Percentiles rank a stretch among this genome's conserved stretches.
phyloP scores from a whole-genome alignment of 64 coral and sea anemone species.

The Platygyra sinensis region DNA sequence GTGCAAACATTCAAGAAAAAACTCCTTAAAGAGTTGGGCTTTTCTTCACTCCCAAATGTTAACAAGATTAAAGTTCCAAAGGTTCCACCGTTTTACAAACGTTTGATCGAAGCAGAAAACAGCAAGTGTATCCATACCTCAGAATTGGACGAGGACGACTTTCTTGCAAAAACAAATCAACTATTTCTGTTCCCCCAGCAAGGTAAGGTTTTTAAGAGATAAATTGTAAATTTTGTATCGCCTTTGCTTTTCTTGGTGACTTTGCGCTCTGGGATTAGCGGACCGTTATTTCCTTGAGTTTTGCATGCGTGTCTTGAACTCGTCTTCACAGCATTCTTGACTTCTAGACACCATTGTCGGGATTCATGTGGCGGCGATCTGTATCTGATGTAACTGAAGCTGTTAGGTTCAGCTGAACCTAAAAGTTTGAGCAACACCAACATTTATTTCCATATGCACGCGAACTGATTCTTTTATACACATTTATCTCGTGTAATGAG shows the following conservation, averaged over 20 bases:
- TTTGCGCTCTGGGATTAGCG: too few relatives aligned
- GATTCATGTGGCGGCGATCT: background rate
- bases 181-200: constrained; percentile 16
- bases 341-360: constrained; percentile 15
- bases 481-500: background rate
- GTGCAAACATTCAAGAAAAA: constrained; percentile 25
- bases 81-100: constrained; percentile 8
- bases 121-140: background rate
- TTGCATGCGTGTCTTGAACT: background rate
- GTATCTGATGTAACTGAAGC: too few relatives aligned
- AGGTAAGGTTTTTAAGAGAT: background rate
- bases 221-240: background rate
- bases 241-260: too few relatives aligned
- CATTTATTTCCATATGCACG: background rate
- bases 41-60: background rate
- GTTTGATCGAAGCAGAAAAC: constrained; percentile 5
- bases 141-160: background rate
- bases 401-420: too few relatives aligned
- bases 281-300: too few relatives aligned
- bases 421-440: too few relatives aligned
- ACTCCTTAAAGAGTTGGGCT: constrained; percentile 25
- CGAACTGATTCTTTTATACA: too few relatives aligned
- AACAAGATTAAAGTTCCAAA: background rate
- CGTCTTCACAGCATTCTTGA: background rate
- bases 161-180: background rate